phyloP scores from a whole-genome alignment of 2,113 vertebrate genomes.

The Phainopepla nitens region DNA sequence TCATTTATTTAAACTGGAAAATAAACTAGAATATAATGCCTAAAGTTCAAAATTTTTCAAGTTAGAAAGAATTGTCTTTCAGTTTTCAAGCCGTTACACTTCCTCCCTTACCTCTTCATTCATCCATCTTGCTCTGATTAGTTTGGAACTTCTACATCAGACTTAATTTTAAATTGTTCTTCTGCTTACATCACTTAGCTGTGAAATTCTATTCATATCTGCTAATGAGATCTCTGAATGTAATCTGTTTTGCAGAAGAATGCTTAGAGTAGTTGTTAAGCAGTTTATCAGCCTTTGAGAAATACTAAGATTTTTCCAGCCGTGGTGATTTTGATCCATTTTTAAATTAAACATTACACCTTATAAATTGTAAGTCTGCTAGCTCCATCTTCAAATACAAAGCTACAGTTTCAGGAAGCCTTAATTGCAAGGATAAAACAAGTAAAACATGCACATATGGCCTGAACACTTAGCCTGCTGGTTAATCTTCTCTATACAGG shows the following conservation, averaged over 20 bases:
- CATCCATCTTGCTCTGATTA: background rate
- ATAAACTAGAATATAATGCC: background rate
- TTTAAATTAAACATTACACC: conserved; percentile 10
- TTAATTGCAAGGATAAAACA: background rate
- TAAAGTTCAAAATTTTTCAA: background rate
- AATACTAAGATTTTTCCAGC: background rate
- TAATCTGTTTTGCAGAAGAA: background rate
- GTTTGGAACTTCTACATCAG: background rate
- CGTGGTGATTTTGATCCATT: background rate
- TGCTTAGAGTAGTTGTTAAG: background rate
- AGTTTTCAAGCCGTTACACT: background rate
- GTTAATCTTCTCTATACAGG: conserved; percentile 31
- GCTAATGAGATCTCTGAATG: background rate
- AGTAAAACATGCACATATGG: background rate
- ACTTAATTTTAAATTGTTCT: background rate
- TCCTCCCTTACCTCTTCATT: background rate
- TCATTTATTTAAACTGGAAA: background rate
- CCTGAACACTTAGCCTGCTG: background rate
- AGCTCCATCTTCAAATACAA: background rate
- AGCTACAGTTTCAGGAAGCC: background rate
- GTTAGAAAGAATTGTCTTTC: background rate
- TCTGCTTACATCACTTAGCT: background rate
- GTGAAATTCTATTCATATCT: background rate
- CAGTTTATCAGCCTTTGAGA: background rate
- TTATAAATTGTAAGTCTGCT: conserved; percentile 26